phyloP scores from a whole-genome alignment of 1,140 invertebrate species.

The Andricus grossulariae region DNA sequence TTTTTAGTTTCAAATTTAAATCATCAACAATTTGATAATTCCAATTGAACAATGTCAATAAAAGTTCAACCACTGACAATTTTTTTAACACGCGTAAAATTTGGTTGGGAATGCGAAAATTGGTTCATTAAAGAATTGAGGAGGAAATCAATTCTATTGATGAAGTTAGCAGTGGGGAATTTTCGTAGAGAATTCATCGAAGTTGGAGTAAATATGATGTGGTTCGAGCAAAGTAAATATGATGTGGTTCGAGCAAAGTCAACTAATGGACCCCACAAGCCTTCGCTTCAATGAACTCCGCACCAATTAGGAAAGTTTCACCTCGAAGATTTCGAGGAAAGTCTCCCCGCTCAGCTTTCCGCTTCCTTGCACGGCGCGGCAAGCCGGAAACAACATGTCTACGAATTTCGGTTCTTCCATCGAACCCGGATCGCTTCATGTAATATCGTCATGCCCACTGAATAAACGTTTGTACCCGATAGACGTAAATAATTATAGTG shows the following conservation, averaged over 20 bases:
- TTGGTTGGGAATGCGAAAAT: too few species aligned
- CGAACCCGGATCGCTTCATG: constrained; percentile 10
- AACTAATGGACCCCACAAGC: constrained; percentile 53
- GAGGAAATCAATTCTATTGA: background rate
- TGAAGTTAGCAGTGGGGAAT: constrained; percentile 1
- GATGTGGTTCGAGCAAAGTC: constrained; percentile 24
- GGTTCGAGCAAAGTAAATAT: constrained; percentile 27
- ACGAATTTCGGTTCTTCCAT: constrained; percentile 55
- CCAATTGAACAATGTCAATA: too few species aligned
- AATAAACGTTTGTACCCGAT: background rate
- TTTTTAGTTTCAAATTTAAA: too few species aligned
- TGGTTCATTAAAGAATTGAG: too few species aligned
- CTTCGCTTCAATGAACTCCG: constrained; percentile 47
- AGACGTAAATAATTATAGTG: background rate
- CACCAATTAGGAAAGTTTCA: constrained; percentile 58
- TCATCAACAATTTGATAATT: too few species aligned
- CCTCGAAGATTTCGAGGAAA: constrained; percentile 53
- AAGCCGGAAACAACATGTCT: constrained; percentile 59
- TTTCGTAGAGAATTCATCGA: constrained; percentile 15
- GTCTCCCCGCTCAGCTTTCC: constrained; percentile 55
- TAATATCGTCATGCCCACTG: constrained; percentile 29
- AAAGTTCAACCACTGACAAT: too few species aligned
- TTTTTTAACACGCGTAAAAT: too few species aligned
- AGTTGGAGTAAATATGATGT: constrained; percentile 22
- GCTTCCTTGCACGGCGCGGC: constrained; percentile 55